Percentiles rank a stretch among this genome's conserved stretches.
Evolutionary conservation across 2,888 invertebrate species (phyloP).

Genomic region (Drosophila lacicola): DNA sequence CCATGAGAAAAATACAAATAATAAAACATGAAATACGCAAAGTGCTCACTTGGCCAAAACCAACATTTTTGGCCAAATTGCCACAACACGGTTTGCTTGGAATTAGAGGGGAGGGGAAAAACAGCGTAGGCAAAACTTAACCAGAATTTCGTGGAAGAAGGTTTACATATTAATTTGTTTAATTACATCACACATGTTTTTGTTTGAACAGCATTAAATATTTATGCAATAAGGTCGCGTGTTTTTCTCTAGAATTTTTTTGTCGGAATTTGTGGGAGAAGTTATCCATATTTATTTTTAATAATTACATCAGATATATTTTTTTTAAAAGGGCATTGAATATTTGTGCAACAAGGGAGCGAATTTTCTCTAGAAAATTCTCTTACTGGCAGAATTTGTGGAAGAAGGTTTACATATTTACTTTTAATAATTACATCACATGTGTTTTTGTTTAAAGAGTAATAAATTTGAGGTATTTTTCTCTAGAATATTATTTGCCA

Average conservation of each 20-base stretch:
- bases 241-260: background rate
- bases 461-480: no score
- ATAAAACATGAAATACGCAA: conserved; percentile 66
- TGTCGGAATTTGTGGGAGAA: background rate
- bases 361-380: no score
- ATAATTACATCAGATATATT: no score
- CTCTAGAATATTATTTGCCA: background rate
- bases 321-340: no score
- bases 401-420: background rate
- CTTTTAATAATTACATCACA: background rate
- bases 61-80: conserved; percentile 7
- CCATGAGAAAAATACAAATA: conserved; percentile 49
- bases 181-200: background rate
- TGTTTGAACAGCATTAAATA: background rate
- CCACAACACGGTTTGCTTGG: background rate
- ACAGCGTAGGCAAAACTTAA: conserved; percentile 3
- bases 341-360: no score
- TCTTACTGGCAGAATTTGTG: background rate
- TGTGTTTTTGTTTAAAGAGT: background rate
- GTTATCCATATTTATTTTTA: no score
- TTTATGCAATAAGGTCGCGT: background rate
- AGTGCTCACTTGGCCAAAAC: conserved; percentile 43
- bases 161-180: background rate
- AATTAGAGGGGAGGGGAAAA: background rate
- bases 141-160: background rate